Base-by-base conservation (phyloP, 2,888 invertebrate species). In the Ornithoptera priamus region DNA sequence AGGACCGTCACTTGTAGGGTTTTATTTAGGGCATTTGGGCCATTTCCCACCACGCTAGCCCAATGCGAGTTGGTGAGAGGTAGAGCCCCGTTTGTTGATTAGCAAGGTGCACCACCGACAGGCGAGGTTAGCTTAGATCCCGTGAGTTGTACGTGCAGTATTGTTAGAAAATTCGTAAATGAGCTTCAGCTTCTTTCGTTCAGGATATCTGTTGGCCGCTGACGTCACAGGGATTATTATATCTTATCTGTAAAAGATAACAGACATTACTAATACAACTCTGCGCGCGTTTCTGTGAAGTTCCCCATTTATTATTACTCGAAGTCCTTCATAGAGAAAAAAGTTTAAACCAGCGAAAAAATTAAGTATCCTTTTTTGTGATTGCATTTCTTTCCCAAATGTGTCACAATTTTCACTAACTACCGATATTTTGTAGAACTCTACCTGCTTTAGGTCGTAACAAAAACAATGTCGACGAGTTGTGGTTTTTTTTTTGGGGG, bases 221-320 rank as follows among this genome's bases (percentile, higher is more conserved):
- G 80, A 73, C 85, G 83, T 83, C 85, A 84, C 77, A 69, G 69
- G 80, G 86, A 87, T 87, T 84, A 85, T 76, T 74, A 69, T 82
- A 83, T 81, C 83, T 88, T 87, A 89, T 89, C 88, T 80, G 73
- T 72, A 39, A 63, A 65, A 78, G 86, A 85, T 87, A 85, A 82
- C 79, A 65, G 56, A 59, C 53, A 63, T 63, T 56, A 59, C 53
- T 70, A 70, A 60, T 56, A 20, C 53, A 22, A 58, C 53, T 59
- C 42, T 12, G 60, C n/a, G 7, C 59, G 24, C 56, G 39, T 59
- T 70, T 70, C 67, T 67, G 67, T 63, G 70, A 67, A 70, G 63
- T 67, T 39, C 67, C 58, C 64, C 17, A 18, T 66, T 70, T 50
- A 50, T 24, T 62, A 62, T 62, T 62, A 66, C 59, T 59, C 24